Evolutionary conservation across 1,140 invertebrate species (phyloP).

Genomic region (Apolygus lucorum): DNA sequence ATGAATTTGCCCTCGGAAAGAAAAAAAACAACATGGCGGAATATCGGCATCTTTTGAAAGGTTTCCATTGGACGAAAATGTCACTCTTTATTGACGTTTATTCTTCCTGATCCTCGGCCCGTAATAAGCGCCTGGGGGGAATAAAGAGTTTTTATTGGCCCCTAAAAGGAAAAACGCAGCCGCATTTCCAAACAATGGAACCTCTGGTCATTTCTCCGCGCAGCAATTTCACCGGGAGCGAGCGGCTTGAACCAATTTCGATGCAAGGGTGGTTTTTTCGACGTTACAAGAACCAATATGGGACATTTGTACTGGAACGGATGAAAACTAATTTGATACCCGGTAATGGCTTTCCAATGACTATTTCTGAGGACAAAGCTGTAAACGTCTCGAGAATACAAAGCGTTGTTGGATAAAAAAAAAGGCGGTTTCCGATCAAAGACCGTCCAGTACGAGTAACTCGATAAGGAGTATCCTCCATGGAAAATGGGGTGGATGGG

Average conservation of each 20-base stretch:
- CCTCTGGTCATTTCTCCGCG: not conserved
- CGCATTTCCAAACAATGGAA: slow-evolving; percentile 6
- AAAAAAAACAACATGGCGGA: not conserved
- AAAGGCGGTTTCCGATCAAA: slow-evolving; percentile 8
- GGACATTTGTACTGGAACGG: slow-evolving; percentile 6
- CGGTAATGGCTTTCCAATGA: not conserved
- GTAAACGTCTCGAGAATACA: too few relatives aligned
- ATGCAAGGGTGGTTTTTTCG: too few relatives aligned
- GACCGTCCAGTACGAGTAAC: not conserved
- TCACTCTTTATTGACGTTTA: not conserved
- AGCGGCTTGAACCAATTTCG: not conserved
- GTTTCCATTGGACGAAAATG: slow-evolving; percentile 9
- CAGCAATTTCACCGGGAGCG: not conserved
- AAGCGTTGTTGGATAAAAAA: too few relatives aligned
- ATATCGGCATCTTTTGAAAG: slow-evolving; percentile 7
- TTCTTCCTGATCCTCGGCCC: not conserved
- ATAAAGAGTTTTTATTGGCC: slow-evolving; percentile 9
- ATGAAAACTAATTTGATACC: not conserved
- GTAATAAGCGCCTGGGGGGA: not conserved
- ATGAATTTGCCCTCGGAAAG: not conserved
- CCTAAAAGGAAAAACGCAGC: not conserved
- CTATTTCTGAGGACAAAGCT: not conserved
- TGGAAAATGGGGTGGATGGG: slow-evolving; percentile 4
- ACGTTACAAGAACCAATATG: not conserved
- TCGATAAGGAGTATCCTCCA: not conserved